A percentile compares a stretch with the other conserved stretches of the same genome.
These are phyloP conservation scores for Nettapus auritus DNA, from an alignment of 2,113 vertebrate genomes.

Conservation along the genomic window DNA sequence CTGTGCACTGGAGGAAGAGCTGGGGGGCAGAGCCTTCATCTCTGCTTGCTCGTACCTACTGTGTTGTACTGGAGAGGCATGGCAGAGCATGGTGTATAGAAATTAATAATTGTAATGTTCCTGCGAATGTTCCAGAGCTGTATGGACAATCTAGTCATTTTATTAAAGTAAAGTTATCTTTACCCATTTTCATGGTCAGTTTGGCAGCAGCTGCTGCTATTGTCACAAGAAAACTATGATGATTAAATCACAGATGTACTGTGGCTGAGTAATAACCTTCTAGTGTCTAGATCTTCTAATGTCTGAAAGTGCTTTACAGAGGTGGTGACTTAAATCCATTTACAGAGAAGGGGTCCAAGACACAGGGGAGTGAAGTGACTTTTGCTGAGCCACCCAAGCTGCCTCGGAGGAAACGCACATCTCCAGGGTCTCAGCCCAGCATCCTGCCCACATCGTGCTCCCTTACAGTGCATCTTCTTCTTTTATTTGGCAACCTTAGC, in stretches of 20 bases:
- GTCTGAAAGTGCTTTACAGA: background rate
- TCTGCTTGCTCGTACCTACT: background rate
- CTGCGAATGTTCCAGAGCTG: background rate
- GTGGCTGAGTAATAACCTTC: background rate
- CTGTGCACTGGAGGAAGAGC: background rate
- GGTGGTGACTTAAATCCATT: background rate
- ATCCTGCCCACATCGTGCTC: rapidly evolving
- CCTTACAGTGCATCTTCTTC: background rate
- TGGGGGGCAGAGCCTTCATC: background rate
- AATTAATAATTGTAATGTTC: background rate
- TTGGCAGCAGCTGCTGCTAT: background rate
- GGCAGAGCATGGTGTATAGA: background rate
- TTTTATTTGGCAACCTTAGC: background rate
- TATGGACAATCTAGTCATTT: background rate
- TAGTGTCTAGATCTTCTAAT: background rate
- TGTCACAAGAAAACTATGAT: background rate
- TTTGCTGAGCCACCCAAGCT: background rate
- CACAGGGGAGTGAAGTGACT: background rate
- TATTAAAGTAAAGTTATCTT: background rate
- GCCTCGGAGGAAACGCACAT: background rate
- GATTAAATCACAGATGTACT: background rate
- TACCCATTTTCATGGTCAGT: background rate
- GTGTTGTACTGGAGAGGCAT: background rate
- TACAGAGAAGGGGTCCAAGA: background rate
- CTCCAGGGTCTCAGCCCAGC: background rate